These are phyloP conservation scores for Oligia strigilis DNA, from an alignment of 2,888 invertebrate genomes.

Conservation along the genomic window DNA sequence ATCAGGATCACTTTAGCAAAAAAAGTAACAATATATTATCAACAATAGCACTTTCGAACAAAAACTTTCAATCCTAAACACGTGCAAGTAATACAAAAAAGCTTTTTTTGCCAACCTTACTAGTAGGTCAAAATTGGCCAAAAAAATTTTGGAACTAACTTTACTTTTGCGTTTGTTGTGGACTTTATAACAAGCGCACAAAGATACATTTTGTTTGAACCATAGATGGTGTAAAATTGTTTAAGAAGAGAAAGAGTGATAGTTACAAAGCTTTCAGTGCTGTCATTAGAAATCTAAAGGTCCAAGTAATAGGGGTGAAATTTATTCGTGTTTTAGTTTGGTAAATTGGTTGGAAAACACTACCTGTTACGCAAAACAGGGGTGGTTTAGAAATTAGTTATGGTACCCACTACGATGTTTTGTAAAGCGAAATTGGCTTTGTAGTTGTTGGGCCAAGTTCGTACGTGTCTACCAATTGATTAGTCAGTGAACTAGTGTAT, in stretches of 20 bases:
- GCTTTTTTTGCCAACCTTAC: slow-evolving; percentile 68
- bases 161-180: slow-evolving; percentile 14
- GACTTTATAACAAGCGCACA: background rate
- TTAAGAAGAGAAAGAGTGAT: slow-evolving; percentile 28
- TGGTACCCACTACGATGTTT: slow-evolving; percentile 66
- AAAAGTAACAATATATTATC: slow-evolving; percentile 58
- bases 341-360: slow-evolving; percentile 49
- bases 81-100: slow-evolving; percentile 74
- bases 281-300: slow-evolving; percentile 19
- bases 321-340: slow-evolving; percentile 14
- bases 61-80: slow-evolving; percentile 70
- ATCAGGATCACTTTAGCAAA: slow-evolving; percentile 55
- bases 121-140: slow-evolving; percentile 69
- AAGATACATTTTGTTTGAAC: slow-evolving; percentile 40
- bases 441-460: slow-evolving; percentile 51
- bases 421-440: slow-evolving; percentile 69
- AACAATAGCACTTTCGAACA: slow-evolving; percentile 68
- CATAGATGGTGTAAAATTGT: slow-evolving; percentile 12
- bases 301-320: slow-evolving; percentile 22
- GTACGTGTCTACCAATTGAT: slow-evolving; percentile 65
- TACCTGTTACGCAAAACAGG: slow-evolving; percentile 80
- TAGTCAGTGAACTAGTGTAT: slow-evolving; percentile 39
- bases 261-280: slow-evolving; percentile 34
- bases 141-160: slow-evolving; percentile 60
- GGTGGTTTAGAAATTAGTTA: slow-evolving; percentile 68